Evolutionary conservation across 1,140 invertebrate genomes (phyloP), one percentile per base, ranked within the genome.

Genomic region (Pseudobourletiella spinata): DNA sequence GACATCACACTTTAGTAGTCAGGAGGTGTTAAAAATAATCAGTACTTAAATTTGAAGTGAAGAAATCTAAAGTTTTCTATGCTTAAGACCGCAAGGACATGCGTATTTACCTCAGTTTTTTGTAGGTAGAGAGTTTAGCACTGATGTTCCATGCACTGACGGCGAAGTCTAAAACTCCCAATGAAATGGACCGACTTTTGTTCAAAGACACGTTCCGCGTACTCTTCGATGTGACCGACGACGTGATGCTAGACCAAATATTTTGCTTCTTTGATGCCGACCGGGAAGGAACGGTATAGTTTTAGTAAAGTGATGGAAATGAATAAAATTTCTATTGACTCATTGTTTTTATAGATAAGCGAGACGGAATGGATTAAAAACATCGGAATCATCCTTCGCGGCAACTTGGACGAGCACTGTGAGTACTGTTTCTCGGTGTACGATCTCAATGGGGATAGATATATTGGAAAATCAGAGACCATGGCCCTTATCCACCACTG

Each of bases 211-310:
- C 93, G 11, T 76, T 95, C 61, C 87, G 92, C 75, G 87, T 86
- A 64, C 87, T 85, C 1, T 92, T 95, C 72, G 84, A 88, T 68
- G 84, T 93, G 26, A 91, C 89, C 0, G 89, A 94, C 74, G 89
- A 93, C 71, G 81, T 86, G 8, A 76, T 95, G n/a, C 84, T 93
- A 73, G 92, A 95, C 66, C 78, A 90, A 63, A 84, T 95, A 61
- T 94, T 91, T 76, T 82, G 83, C 61, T 84, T 85, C 22, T 94
- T 92, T 84, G 90, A 94, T 74, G 80, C 82, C 59, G 84, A 86
- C 2, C 83, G 82, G 66, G 83, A 83, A 64, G 79, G 57, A 59
- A 59, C 44, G 11, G 55, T 57, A 43, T n/a, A 57, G 35, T 39
- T 57, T 18, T 22, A 2, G 16, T 35, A 32, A 4, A n/a, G 39